Evolutionary conservation across 2,888 invertebrate species (phyloP), one percentile per base, ranked within the genome.

Genomic region (Lymantria dispar): DNA sequence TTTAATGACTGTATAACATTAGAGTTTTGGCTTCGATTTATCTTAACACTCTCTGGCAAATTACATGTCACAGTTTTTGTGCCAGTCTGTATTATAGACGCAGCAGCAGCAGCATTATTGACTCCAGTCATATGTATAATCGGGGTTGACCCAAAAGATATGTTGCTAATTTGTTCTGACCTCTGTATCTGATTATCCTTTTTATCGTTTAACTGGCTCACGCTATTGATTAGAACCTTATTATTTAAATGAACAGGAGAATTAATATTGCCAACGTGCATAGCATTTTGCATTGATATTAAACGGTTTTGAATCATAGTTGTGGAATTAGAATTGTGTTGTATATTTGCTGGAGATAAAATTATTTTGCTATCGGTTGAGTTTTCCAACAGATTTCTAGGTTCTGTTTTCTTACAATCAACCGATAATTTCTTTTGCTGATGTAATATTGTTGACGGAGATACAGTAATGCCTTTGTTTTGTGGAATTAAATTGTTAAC

Each of bases 241-340:
- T 83, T 85, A 14, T 82, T 70, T 40, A 87, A 54, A 59, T 88
- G 88, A 54, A 87, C 58, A 36, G 78, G 56, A 13, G 85, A 72
- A 74, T 81, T 88, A 37, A 84, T 71, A 61, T 81, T 83, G 36
- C 79, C 76, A 22, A 83, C 71, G 47, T 88, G 86, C 43, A 87
- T 66, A 33, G 87, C 77, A 65, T 85, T 87, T 70, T 87, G 87
- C 85, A 91, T 84, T 0, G 88, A 80, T 62, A 91, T 84, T 38
- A 92, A 70, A 38, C 91, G 80, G 69, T 91, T 91, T 67, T 90
- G 91, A 9, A 89, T 82, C 82, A 90, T 78, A 9, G 89, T 80
- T 41, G 89, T 83, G 45, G 87, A 77, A 70, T 85, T 90, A 43
- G 81, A 73, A 46, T 66, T 83, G 54, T 78, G 82, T 55, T 83